A percentile compares a stretch with the other conserved stretches of the same genome.
phyloP scores from a whole-genome alignment of 64 coral and sea anemone genomes.

The Montipora foliosa region DNA sequence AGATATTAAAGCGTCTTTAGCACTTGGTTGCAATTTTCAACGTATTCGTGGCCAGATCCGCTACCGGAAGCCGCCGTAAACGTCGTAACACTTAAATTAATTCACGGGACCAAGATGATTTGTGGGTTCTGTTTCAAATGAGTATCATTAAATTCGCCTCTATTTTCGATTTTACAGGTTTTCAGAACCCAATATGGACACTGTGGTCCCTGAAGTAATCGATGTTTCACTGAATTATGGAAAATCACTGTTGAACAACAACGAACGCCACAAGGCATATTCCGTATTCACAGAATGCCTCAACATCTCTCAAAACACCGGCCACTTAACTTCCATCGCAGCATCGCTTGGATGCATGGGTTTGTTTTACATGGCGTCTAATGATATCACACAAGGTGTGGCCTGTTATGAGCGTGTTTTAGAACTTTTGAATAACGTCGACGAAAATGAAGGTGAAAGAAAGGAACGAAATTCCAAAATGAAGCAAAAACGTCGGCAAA shows the following conservation, averaged over 20 bases:
- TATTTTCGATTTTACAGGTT: too few relatives aligned
- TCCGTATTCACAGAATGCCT: slow-evolving; percentile 19
- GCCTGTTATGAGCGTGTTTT: not conserved
- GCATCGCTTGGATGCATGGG: slow-evolving; percentile 5
- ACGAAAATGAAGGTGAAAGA: not conserved
- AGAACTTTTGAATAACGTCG: not conserved
- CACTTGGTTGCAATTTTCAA: too few relatives aligned
- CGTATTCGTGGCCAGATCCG: too few relatives aligned
- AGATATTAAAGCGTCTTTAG: too few relatives aligned
- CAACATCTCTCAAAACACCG: not conserved
- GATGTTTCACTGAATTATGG: slow-evolving; percentile 1
- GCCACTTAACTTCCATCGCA: not conserved
- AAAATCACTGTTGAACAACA: not conserved
- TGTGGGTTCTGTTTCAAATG: too few relatives aligned
- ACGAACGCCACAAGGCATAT: not conserved
- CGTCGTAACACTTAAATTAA: too few relatives aligned
- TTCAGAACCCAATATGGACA: not conserved
- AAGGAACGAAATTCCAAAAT: not conserved
- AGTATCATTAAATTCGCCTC: not conserved
- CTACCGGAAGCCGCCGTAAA: too few relatives aligned
- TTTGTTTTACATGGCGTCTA: not conserved
- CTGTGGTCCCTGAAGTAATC: not conserved
- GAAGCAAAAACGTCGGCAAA: not conserved
- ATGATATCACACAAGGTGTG: not conserved
- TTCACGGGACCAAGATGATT: too few relatives aligned